phyloP scores from a whole-genome alignment of 2,888 invertebrate species.

The Orchesella flavescens region DNA sequence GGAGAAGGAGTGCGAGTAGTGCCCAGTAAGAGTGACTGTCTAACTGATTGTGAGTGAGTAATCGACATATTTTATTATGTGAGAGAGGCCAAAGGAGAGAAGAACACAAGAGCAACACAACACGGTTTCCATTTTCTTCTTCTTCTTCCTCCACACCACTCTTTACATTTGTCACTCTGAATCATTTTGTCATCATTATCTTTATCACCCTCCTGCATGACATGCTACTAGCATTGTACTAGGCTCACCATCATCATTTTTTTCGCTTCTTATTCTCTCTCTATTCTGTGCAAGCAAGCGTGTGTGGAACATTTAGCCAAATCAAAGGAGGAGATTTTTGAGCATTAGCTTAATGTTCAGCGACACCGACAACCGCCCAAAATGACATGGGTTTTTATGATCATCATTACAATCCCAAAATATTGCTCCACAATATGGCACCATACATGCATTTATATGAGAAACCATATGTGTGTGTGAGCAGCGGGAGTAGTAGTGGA shows the following conservation, averaged over 20 bases:
- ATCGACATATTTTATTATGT: not conserved
- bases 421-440: not conserved
- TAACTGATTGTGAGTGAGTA: not conserved
- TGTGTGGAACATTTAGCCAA: not conserved
- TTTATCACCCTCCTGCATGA: constrained; percentile 44
- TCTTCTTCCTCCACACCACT: not conserved
- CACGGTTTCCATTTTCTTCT: too few relatives aligned
- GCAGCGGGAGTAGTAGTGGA: too few relatives aligned
- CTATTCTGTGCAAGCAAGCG: too few relatives aligned
- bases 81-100: constrained; percentile 21
- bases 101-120: not conserved
- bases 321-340: constrained; percentile 38
- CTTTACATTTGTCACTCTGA: constrained; percentile 52
- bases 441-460: too few relatives aligned
- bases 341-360: constrained; percentile 47
- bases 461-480: too few relatives aligned
- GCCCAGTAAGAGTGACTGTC: constrained; percentile 15
- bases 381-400: constrained; percentile 42
- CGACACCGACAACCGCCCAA: constrained; percentile 22
- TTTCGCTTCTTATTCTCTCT: too few relatives aligned
- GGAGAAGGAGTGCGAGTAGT: constrained; percentile 17
- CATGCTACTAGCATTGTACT: not conserved
- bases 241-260: not conserved
- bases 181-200: constrained; percentile 55
- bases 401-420: constrained; percentile 21